Evolutionary conservation across 2,797 vertebrate genomes (phyloP), one percentile per base, ranked within the genome.

Genomic region (Lophotriccus pileatus): DNA sequence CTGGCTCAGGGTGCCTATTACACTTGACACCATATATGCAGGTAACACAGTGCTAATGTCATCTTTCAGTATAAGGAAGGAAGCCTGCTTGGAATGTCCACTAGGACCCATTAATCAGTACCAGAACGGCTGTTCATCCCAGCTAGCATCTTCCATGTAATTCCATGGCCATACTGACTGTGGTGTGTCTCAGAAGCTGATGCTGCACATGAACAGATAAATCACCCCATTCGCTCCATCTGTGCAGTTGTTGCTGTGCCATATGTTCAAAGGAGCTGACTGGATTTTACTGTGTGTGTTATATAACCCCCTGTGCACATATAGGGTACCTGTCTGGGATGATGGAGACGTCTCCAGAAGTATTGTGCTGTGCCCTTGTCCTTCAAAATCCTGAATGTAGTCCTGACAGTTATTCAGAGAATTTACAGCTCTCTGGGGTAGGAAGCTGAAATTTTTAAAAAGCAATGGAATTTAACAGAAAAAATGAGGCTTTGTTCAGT

Each of bases 231-330:
- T 90, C 5, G 0, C 55, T 92, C 89, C 89, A 96, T 94, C 93
- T 96, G 94, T 73, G 77, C 80, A 94, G 88, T 56, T 76, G 62
- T 93, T 94, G 46, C 73, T 84, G 10, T n/a, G 63, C 90, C 95
- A 91, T 94, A 93, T 91, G 83, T 50, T 90, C 79, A 47, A 84
- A 94, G 50, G 23, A 8, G 73, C 52, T 68, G 60, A 63, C 46
- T 87, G 43, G 49, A 81, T 92, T 84, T 93, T 72, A 75, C n/a
- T 68, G 37, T 58, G 49, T 24, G 9, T 19, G 46, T 78, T 74
- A 52, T 25, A 72, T 24, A 91, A 47, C 18, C 16, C 27, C 32
- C 32, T 81, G n/a, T 25, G 32, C 21, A 50, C 10, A n/a, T 19
- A 58, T 0, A 62, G 34, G 18, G 4, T 44, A 43, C 28, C 11